A percentile compares a stretch with the other conserved stretches of the same genome.
These are phyloP conservation scores for Pachyseris speciosa DNA, from an alignment of 64 coral and sea anemone genomes.

Conservation along the genomic window DNA sequence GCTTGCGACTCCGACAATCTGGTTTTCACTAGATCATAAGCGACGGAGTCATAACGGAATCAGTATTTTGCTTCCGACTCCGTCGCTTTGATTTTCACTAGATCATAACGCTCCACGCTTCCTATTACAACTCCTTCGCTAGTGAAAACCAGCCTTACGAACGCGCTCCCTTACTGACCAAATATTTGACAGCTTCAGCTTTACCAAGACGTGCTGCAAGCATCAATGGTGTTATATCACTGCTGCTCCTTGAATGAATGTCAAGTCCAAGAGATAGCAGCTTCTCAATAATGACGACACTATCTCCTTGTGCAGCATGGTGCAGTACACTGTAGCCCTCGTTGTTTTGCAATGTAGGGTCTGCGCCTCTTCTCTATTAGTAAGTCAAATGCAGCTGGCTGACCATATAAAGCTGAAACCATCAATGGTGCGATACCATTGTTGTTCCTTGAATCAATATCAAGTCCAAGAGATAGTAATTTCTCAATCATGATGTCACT, in stretches of 20 bases:
- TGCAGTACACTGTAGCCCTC: not conserved
- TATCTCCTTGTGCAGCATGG: not conserved
- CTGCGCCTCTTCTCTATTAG: not conserved
- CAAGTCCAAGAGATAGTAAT: not conserved
- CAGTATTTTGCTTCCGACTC: too few species aligned
- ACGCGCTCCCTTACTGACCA: not conserved
- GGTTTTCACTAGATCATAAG: too few species aligned
- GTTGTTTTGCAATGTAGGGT: not conserved
- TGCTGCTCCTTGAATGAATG: not conserved
- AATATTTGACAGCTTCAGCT: not conserved
- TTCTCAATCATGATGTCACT: not conserved
- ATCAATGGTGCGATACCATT: not conserved
- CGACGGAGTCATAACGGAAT: too few species aligned
- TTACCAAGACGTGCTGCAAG: not conserved
- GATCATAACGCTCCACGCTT: too few species aligned
- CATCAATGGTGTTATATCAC: not conserved
- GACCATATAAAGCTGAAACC: not conserved
- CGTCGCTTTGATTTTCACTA: too few species aligned
- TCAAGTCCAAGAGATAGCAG: not conserved
- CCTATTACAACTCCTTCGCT: too few species aligned
- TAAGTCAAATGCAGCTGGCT: not conserved
- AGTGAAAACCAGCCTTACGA: too few species aligned
- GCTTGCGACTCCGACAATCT: too few species aligned
- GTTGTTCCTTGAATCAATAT: not conserved
- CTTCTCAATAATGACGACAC: not conserved